Evolutionary conservation across 1,140 invertebrate species (phyloP), one percentile per base, ranked within the genome.

Genomic region (Magallana gigas): DNA sequence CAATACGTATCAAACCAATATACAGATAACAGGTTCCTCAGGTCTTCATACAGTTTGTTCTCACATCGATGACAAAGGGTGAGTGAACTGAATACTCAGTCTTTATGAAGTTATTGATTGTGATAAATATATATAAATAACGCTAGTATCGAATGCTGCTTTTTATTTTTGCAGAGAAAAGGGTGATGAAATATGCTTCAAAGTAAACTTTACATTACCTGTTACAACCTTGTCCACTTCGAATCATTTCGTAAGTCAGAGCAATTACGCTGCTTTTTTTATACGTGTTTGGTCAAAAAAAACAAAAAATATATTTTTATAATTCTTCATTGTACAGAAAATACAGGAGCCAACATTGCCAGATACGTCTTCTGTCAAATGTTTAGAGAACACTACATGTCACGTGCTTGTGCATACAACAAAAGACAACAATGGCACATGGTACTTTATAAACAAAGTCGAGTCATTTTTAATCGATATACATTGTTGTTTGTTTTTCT

Each of bases 341-440:
- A 57, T 83, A 18, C 57, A 57, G 18, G 81, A 83, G 48, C 81
- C 81, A 9, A 83, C 81, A 8, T 14, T 83, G 16, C 81, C 81
- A 83, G 81, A 83, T 57, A 58, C 7, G 48, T 83, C 81, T 1
- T 83, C 81, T 57, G 81, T 83, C 57, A 83, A 83, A 7, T 83
- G 81, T 83, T 57, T 57, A 83, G 81, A 83, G 16, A 23, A 23
- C n/a, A 57, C 14, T 4, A 23, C 18, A 56, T 83, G 81, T 57
- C 81, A 83, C 18, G 57, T 83, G 18, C 81, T 83, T 18, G 36
- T 83, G 81, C 81, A 83, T 58, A 57, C 81, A 18, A 6, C 81
- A n/a, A 57, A 57, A 56, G 57, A 56, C 14, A 58, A 29, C 48
- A 83, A 58, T 83, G 81, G 81, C 48, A 58, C 12, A 12, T 83